Conservation (phyloP, 2,888 invertebrate species). For the Machimus rusticus region DNA sequence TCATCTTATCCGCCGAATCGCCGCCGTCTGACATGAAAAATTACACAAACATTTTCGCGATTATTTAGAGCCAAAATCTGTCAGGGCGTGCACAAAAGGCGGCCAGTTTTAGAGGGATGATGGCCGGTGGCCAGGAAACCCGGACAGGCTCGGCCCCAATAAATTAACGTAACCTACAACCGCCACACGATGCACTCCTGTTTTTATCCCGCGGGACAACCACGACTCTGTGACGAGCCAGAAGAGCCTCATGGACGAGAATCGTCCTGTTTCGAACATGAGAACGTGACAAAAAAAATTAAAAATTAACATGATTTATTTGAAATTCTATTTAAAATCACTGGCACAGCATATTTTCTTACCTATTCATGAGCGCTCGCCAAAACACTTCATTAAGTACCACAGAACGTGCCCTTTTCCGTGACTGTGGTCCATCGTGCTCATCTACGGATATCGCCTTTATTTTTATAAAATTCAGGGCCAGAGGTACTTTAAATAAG, state of each 20-base stretch:
- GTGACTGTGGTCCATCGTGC: not conserved
- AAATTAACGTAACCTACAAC: not conserved
- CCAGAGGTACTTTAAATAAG: too few relatives aligned
- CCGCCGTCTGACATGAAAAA: not conserved
- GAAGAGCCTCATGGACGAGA: not conserved
- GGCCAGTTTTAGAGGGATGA: not conserved
- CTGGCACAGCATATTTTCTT: not conserved
- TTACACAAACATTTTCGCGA: not conserved
- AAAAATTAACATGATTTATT: not conserved
- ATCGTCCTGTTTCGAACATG: not conserved
- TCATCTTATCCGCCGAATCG: not conserved
- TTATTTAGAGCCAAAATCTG: not conserved
- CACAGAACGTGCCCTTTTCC: not conserved
- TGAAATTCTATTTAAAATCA: not conserved
- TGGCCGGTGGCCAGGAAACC: not conserved
- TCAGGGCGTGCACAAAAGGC: not conserved
- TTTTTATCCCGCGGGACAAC: not conserved
- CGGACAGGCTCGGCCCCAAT: not conserved
- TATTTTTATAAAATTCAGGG: too few relatives aligned
- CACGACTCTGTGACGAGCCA: not conserved
- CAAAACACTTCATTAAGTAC: not conserved
- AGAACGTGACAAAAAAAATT: not conserved
- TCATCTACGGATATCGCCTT: too few relatives aligned
- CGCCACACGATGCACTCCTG: not conserved
- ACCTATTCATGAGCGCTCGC: not conserved